Evolutionary conservation across 1,140 invertebrate genomes (phyloP).

Genomic region (Epicauta chinensis): DNA sequence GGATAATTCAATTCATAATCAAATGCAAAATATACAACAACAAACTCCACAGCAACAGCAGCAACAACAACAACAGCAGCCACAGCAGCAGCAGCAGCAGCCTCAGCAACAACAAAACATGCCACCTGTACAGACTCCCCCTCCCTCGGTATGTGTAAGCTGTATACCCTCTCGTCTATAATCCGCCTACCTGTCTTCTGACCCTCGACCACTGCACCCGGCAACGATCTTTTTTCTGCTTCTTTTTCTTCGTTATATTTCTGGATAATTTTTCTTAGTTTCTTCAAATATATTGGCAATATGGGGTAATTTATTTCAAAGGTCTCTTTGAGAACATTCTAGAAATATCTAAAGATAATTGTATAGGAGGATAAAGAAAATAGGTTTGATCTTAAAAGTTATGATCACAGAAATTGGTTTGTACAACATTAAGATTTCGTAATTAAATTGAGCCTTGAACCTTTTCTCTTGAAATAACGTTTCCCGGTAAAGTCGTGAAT

Average conservation of each 20-base stretch:
- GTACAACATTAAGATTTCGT: no score
- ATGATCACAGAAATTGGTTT: no score
- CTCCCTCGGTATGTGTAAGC: constrained; percentile 35
- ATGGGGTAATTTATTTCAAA: no score
- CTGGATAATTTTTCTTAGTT: no score
- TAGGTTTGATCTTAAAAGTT: no score
- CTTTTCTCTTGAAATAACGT: no score
- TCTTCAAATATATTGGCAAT: no score
- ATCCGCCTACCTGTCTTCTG: constrained; percentile 18
- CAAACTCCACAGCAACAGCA: constrained; percentile 28
- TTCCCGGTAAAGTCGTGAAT: no score
- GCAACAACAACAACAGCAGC: constrained; percentile 42
- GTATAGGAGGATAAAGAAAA: no score
- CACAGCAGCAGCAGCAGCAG: constrained; percentile 40
- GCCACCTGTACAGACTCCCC: constrained; percentile 40
- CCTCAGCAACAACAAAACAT: constrained; percentile 36
- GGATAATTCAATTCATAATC: constrained; percentile 40
- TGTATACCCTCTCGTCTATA: background rate
- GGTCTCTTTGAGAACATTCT: no score
- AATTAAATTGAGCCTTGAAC: no score
- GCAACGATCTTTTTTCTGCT: background rate
- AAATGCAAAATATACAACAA: constrained; percentile 19
- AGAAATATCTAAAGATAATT: no score
- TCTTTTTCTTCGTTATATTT: background rate
- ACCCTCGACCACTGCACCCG: constrained; percentile 4